Percentiles rank a stretch among this genome's conserved stretches.
Evolutionary conservation across 2,113 vertebrate genomes (phyloP).

Genomic region (Sialia sialis): DNA sequence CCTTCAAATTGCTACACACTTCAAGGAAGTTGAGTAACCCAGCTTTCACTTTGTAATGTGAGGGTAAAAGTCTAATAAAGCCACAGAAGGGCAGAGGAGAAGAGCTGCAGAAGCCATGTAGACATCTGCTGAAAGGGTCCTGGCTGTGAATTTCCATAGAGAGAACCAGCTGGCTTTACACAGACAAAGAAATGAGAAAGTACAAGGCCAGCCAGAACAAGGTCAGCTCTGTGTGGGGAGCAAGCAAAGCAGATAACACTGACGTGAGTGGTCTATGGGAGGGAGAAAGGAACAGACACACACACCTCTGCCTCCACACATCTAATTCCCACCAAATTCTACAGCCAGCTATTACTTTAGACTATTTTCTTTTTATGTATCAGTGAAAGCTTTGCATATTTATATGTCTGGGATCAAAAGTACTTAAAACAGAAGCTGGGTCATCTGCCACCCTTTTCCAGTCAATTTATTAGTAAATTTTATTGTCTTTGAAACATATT

Average conservation of each 20-base stretch:
- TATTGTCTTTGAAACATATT: background rate
- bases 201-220: conserved; percentile 53
- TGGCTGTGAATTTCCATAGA: conserved; percentile 55
- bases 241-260: background rate
- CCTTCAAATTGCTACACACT: conserved; percentile 32
- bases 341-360: background rate
- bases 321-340: background rate
- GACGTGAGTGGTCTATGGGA: background rate
- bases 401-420: background rate
- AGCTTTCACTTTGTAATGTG: conserved; percentile 42
- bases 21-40: conserved; percentile 48
- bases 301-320: background rate
- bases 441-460: background rate
- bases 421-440: background rate
- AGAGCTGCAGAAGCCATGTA: conserved; percentile 38
- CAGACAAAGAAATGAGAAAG: conserved; percentile 45
- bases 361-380: background rate
- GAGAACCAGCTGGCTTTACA: conserved; percentile 50
- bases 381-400: background rate
- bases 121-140: conserved; percentile 61
- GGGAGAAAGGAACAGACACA: background rate
- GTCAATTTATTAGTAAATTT: background rate
- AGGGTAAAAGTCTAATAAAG: conserved; percentile 55
- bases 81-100: conserved; percentile 45
- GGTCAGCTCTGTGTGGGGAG: conserved; percentile 18